These are phyloP conservation scores for Rhea pennata DNA, from an alignment of 2,113 vertebrate species.

Conservation along the genomic window DNA sequence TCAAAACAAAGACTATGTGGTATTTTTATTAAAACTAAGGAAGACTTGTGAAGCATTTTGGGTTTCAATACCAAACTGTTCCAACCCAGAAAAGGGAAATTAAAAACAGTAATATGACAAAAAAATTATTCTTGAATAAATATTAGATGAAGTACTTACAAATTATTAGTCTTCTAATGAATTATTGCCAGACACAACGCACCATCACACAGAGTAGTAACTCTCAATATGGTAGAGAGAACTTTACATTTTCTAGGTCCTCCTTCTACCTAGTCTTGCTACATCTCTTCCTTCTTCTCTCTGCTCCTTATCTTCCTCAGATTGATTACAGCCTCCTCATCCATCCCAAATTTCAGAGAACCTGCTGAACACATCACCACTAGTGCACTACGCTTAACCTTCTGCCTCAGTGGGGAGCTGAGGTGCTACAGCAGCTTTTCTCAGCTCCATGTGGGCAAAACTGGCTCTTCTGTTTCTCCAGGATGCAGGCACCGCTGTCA, in stretches of 20 bases:
- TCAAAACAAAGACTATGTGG: constrained; percentile 11
- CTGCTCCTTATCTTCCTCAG: neutral
- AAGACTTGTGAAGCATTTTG: constrained; percentile 20
- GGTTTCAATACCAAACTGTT: neutral
- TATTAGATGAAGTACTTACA: constrained; percentile 53
- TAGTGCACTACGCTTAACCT: neutral
- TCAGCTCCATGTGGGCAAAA: neutral
- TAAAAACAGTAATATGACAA: constrained; percentile 33
- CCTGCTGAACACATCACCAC: neutral
- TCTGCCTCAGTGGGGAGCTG: neutral
- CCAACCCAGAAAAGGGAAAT: constrained; percentile 34
- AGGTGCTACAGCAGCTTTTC: accelerated
- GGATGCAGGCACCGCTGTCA: neutral
- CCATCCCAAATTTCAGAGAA: neutral
- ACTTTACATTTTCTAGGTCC: neutral
- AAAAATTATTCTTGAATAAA: constrained; percentile 39
- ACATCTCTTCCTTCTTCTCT: neutral
- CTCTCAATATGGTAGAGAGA: neutral
- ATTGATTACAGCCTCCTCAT: neutral
- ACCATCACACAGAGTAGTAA: constrained; percentile 24
- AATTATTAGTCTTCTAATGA: constrained; percentile 47
- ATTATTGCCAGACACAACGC: constrained; percentile 10
- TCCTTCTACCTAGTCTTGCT: neutral
- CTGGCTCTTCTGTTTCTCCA: neutral
- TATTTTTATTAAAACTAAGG: constrained; percentile 45